These are phyloP conservation scores for Myiozetetes cayanensis DNA, from an alignment of 2,113 vertebrate genomes.

Conservation along the genomic window DNA sequence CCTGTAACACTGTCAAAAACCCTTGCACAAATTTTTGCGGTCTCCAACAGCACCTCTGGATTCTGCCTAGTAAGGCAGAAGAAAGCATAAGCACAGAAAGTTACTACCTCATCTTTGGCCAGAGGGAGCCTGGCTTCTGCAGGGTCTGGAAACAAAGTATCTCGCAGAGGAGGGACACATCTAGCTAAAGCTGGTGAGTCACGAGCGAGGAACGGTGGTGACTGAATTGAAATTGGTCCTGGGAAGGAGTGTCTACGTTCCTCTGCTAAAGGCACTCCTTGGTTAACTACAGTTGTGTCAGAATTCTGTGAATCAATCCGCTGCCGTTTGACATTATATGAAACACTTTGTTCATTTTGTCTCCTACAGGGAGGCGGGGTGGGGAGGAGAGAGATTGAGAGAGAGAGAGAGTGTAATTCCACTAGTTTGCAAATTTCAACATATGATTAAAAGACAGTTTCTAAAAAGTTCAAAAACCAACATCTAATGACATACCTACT, in stretches of 20 bases:
- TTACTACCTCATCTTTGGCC: conserved; percentile 84
- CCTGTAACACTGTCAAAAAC: not conserved
- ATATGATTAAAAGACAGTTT: not conserved
- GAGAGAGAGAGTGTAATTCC: not conserved
- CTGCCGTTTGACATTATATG: conserved; percentile 78
- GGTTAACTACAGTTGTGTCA: conserved; percentile 54
- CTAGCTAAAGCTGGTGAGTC: conserved; percentile 33
- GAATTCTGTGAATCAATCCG: conserved; percentile 73
- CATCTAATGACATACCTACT: not conserved
- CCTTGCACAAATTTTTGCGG: not conserved
- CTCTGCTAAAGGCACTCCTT: conserved; percentile 73
- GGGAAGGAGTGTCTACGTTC: conserved; percentile 46
- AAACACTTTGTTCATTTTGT: conserved; percentile 64
- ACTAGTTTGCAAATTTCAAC: not conserved
- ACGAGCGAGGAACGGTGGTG: not conserved
- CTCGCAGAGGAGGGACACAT: conserved; percentile 56
- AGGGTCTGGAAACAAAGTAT: conserved; percentile 47
- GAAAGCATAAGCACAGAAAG: not conserved
- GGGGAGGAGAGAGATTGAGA: not conserved
- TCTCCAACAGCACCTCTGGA: not conserved
- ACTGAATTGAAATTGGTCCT: not conserved
- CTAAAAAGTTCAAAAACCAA: not conserved
- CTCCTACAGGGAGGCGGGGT: conserved; percentile 74
- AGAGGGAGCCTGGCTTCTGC: conserved; percentile 56
- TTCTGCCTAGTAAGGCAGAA: not conserved